Conservation (phyloP, 2,888 invertebrate species). For the Clepsis dumicolana region DNA sequence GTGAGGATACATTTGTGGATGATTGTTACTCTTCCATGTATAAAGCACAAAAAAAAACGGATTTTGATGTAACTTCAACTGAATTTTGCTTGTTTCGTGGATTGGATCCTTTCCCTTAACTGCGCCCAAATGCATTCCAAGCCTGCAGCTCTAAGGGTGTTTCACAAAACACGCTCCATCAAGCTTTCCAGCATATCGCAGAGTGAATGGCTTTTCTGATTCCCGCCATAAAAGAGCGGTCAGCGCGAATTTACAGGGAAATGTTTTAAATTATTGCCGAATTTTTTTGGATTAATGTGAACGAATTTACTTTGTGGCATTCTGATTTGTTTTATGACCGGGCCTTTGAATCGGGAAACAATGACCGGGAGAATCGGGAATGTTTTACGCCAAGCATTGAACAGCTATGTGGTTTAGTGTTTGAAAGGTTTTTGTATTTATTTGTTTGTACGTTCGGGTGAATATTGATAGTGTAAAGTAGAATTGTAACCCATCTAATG, state of each 20-base stretch:
- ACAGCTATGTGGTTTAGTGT: background rate
- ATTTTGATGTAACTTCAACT: too few species aligned
- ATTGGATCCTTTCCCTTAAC: too few species aligned
- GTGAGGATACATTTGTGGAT: too few species aligned
- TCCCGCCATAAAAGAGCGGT: constrained; percentile 5
- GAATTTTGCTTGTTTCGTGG: too few species aligned
- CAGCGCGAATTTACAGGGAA: constrained; percentile 21
- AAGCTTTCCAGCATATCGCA: background rate
- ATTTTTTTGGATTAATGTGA: constrained; percentile 18
- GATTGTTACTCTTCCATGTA: too few species aligned
- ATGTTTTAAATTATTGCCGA: constrained; percentile 39
- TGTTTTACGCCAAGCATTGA: background rate
- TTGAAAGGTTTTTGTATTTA: too few species aligned
- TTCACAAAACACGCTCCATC: background rate
- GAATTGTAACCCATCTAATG: too few species aligned
- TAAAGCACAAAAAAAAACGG: too few species aligned
- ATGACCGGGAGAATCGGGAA: constrained; percentile 9
- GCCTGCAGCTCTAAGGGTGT: background rate
- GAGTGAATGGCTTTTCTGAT: background rate
- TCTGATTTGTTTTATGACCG: constrained; percentile 21
- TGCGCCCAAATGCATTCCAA: too few species aligned
- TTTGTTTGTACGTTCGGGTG: background rate
- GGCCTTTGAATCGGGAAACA: constrained; percentile 9
- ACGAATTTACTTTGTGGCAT: constrained; percentile 26
- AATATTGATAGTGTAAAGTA: too few species aligned